Evolutionary conservation across 2,113 vertebrate genomes (phyloP), one percentile per base, ranked within the genome.

Genomic region (Tretioscincus oriximinensis): DNA sequence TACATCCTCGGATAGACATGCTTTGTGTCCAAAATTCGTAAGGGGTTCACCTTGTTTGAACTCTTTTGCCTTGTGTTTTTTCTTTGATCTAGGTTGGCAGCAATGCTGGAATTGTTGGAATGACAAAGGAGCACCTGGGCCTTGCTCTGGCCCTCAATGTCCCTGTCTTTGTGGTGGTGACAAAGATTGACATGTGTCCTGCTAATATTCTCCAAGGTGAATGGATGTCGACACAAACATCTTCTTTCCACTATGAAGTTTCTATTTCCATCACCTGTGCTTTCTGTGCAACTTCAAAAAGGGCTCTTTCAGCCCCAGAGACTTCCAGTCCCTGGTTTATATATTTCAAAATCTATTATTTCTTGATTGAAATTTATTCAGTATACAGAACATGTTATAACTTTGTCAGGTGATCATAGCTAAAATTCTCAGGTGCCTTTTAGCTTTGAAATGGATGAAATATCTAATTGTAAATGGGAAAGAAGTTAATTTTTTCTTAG

Each of bases 121-220:
- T 99, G 98, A 99, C 98, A 89, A 99, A 99, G 94, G 98, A 99
- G 91, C 98, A 99, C 85, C 93, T 99, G 90, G 98, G 98, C 65
- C 92, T 99, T 91, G 98, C 98, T 0, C 90, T 99, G 89, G 98
- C 98, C 18, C 97, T 99, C 83, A 99, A 98, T 0, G 98, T 99
- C 73, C 98, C 98, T 0, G 98, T 99, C 83, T 99, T 99, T 89
- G 98, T 99, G 61, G 98, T 99, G 87, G 98, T 99, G 86, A 99
- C 98, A 86, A 99, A 99, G 95, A 99, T 99, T 28, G 98, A 99
- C 92, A 99, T 99, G 98, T 99, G 98, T 92, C 98, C 98, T 45
- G 96, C 98, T 89, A 99, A 99, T 89, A 99, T 99, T 91, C 93
- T 99, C 54, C 98, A 99, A 97, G 98, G 98, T 99, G 84, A 95